phyloP scores from a whole-genome alignment of 2,888 invertebrate species.

The Lasioglossum oenotherae region DNA sequence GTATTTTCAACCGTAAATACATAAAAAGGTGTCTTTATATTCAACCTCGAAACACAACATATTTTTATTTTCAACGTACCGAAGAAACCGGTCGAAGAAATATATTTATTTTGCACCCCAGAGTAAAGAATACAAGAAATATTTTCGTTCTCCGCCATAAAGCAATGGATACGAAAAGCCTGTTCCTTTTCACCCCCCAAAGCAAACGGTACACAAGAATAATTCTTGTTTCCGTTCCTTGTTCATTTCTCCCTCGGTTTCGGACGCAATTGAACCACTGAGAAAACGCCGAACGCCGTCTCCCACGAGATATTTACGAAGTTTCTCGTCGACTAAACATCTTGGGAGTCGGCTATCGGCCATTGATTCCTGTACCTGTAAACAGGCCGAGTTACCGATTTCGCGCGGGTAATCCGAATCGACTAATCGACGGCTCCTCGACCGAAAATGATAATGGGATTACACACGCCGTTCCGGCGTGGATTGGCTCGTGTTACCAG shows the following conservation, averaged over 20 bases:
- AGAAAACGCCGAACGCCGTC: not conserved
- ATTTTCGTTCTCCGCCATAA: not conserved
- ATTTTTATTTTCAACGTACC: not conserved
- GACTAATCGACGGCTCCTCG: constrained; percentile 40
- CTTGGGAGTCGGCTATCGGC: not conserved
- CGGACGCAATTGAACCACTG: not conserved
- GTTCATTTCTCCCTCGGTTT: not conserved
- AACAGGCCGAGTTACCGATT: constrained; percentile 22
- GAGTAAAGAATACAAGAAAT: not conserved
- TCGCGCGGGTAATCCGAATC: constrained; percentile 16
- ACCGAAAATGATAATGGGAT: constrained; percentile 56
- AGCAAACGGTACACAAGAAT: not conserved
- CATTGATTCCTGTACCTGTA: constrained; percentile 10
- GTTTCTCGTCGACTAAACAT: not conserved
- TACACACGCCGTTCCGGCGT: constrained; percentile 23
- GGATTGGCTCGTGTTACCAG: constrained; percentile 45
- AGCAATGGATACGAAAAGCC: not conserved
- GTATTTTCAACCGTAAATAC: not conserved
- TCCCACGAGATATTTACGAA: not conserved
- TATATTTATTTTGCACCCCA: not conserved
- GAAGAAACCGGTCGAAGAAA: not conserved
- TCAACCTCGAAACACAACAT: not conserved
- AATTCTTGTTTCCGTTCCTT: not conserved
- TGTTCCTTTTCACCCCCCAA: not conserved
- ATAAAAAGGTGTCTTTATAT: not conserved